Conservation (phyloP, 2,113 vertebrate genomes). For the Crotalus helleri region DNA sequence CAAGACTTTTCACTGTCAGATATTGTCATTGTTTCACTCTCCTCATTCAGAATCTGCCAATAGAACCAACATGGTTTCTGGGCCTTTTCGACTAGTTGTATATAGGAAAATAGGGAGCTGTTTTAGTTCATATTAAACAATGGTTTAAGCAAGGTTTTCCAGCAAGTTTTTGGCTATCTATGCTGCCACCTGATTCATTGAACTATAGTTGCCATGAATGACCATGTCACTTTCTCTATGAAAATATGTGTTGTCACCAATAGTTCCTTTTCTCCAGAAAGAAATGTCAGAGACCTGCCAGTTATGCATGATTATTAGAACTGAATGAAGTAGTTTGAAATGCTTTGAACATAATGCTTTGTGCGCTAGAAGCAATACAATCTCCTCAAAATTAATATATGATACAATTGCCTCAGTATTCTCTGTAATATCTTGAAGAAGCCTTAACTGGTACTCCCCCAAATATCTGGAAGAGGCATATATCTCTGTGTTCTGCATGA, state of each 20-base stretch:
- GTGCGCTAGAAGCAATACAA: not conserved
- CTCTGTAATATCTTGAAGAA: not conserved
- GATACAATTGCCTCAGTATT: not conserved
- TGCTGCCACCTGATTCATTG: not conserved
- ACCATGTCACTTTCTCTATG: not conserved
- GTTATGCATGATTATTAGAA: not conserved
- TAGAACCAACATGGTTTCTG: not conserved
- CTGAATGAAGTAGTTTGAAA: not conserved
- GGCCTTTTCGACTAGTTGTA: not conserved
- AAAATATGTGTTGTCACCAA: no score
- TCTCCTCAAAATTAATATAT: not conserved
- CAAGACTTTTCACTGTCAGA: not conserved
- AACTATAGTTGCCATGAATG: not conserved
- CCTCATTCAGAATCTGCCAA: no score
- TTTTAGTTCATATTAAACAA: not conserved
- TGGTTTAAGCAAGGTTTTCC: not conserved
- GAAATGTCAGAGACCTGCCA: not conserved
- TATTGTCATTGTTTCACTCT: not conserved
- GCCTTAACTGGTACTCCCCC: not conserved
- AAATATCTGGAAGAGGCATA: not conserved
- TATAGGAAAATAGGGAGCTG: not conserved
- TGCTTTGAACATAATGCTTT: not conserved
- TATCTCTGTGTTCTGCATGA: not conserved
- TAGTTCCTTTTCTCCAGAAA: not conserved
- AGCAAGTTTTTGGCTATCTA: not conserved